Conservation (phyloP, 2,113 vertebrate species). For the Plestiodon gilberti region DNA sequence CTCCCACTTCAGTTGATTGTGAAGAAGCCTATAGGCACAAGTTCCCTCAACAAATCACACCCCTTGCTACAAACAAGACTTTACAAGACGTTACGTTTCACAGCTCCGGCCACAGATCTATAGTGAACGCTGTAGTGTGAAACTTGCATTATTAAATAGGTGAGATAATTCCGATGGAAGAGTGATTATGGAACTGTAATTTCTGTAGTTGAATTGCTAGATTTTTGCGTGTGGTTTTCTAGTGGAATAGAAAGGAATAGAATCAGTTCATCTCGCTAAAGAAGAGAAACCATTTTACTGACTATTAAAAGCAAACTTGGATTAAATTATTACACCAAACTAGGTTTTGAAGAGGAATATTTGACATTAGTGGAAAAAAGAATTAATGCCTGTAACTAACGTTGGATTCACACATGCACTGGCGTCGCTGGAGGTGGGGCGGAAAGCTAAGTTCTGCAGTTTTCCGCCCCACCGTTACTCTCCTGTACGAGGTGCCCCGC, state of each 20-base stretch:
- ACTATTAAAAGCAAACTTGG: neutral
- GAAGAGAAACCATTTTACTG: neutral
- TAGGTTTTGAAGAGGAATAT: neutral
- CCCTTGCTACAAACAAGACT: neutral
- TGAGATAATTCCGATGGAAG: neutral
- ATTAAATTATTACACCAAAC: neutral
- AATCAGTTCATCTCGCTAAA: neutral
- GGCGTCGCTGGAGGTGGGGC: no score
- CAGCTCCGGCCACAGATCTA: neutral
- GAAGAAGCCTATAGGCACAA: neutral
- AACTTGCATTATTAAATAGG: neutral
- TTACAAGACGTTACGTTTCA: neutral
- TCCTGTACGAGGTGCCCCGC: no score
- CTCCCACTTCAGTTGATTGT: neutral
- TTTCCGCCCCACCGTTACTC: no score
- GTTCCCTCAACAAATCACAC: neutral
- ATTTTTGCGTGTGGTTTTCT: neutral
- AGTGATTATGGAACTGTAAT: slow-evolving; percentile 2
- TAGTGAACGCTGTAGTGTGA: neutral
- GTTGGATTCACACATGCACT: neutral
- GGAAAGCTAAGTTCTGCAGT: no score
- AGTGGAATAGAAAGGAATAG: neutral
- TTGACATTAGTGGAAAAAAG: no score
- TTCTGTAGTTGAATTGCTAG: slow-evolving; percentile 9
- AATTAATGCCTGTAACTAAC: neutral